Percentiles rank a stretch among this genome's conserved stretches.
phyloP scores from a whole-genome alignment of 2,113 vertebrate species.

The Numida meleagris region DNA sequence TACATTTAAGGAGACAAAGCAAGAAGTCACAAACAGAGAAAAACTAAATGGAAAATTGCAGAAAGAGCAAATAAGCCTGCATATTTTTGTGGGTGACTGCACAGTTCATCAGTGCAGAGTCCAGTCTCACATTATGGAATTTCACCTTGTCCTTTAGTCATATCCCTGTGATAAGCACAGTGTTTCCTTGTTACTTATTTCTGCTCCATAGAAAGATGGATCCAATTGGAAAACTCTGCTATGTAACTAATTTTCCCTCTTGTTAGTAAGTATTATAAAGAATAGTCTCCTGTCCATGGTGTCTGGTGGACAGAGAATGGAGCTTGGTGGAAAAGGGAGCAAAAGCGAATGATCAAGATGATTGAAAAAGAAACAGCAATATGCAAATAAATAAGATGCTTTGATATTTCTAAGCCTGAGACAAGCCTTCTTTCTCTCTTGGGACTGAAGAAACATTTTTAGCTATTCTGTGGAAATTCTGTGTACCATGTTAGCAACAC shows the following conservation, averaged over 20 bases:
- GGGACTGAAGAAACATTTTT: not conserved
- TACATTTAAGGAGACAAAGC: not conserved
- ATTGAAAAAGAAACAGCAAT: not conserved
- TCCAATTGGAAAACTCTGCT: not conserved
- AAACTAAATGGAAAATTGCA: not conserved
- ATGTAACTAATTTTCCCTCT: not conserved
- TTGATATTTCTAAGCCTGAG: not conserved
- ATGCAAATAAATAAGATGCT: not conserved
- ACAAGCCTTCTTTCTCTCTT: not conserved
- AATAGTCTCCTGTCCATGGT: not conserved
- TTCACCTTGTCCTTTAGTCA: not conserved
- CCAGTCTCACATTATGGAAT: not conserved
- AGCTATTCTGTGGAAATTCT: not conserved
- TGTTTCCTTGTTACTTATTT: not conserved
- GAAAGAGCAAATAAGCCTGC: not conserved
- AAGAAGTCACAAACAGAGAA: not conserved
- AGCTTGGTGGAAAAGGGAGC: not conserved
- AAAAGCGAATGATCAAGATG: not conserved
- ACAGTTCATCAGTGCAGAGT: not conserved
- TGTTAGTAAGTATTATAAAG: not conserved
- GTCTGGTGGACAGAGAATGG: not conserved
- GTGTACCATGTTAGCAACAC: not conserved
- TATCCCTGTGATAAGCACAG: not conserved
- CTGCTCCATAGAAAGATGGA: not conserved
- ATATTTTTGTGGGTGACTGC: not conserved